These are phyloP conservation scores for Sebastes baramenuke DNA, from an alignment of 2,797 vertebrate genomes.

Conservation along the genomic window DNA sequence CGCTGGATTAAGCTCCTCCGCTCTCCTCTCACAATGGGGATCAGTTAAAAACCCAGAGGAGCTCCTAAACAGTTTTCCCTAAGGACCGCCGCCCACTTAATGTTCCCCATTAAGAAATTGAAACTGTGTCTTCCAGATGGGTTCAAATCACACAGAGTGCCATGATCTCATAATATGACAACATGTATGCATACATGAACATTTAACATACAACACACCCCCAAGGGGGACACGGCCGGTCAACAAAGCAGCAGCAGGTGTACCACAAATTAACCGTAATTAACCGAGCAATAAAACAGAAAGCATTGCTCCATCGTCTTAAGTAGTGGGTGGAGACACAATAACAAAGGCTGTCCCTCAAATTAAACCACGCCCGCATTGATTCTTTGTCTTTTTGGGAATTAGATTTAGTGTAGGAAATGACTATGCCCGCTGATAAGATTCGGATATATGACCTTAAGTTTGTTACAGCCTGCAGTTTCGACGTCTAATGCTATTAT, in stretches of 20 bases:
- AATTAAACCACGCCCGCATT: constrained; percentile 10
- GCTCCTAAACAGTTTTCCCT: constrained; percentile 63
- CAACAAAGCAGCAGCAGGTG: constrained; percentile 58
- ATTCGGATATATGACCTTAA: constrained; percentile 53
- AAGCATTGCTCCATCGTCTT: constrained; percentile 17
- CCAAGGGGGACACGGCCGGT: constrained; percentile 24
- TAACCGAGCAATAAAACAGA: constrained; percentile 38
- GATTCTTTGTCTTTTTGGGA: constrained; percentile 36
- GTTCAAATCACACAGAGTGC: constrained; percentile 74
- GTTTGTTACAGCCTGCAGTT: constrained; percentile 60
- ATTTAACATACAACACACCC: constrained; percentile 34
- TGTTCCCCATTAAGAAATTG: constrained; percentile 79
- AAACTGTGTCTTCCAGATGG: constrained; percentile 76
- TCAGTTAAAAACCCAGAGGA: constrained; percentile 62
- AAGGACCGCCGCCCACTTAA: constrained; percentile 60
- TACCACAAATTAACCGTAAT: constrained; percentile 61
- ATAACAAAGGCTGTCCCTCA: constrained; percentile 26
- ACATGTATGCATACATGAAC: constrained; percentile 57
- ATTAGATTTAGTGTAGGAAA: constrained; percentile 63
- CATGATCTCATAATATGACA: constrained; percentile 71
- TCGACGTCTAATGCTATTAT: constrained; percentile 49
- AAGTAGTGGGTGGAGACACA: constrained; percentile 29
- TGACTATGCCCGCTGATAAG: constrained; percentile 49
- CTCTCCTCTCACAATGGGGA: constrained; percentile 40
- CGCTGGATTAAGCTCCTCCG: constrained; percentile 32